Base-by-base conservation (phyloP, 2,888 invertebrate genomes). In the Lasioglossum marginatum region DNA sequence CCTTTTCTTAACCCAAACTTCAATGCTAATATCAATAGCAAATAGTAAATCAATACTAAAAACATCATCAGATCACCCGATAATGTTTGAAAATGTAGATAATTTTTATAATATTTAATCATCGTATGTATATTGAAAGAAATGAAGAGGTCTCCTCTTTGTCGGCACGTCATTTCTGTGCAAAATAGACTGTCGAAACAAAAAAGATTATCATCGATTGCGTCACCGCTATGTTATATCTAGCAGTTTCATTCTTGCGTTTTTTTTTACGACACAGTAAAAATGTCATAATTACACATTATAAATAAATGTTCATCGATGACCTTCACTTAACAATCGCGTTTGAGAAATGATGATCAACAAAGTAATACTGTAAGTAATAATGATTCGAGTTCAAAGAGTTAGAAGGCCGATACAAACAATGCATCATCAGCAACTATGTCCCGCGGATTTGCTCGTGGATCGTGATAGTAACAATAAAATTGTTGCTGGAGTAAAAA, bases 231-330 rank as follows among this genome's bases (percentile, higher is more conserved):
- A 2, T n/a, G 10, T 52, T 52, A 10, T 4, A 52, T 52, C 52
- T 52, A n/a, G 52, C 52, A 8, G 52, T 52, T 52, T 52, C 8
- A 10, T 52, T 52, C 10, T 23, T 23, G 23, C 23, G 23, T 52
- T 23, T 52, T 23, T 52, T 52, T 52, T 52, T n/a, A 8, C 8
- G 23, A 52, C 23, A 52, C 52, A 6, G 52, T 52, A 52, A 52
- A 52, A n/a, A 23, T 52, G 27, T 60, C 60, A 60, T 40, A 60
- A 75, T 63, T 60, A 27, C 60, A 31, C n/a, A 43, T 63, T 63
- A 63, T 76, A 76, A 76, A 76, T 76, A 63, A 16, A 60, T n/a
- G 37, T 37, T 76, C 12, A n/a, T 43, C 76, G 76, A 66, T 34
- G 76, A 76, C 43, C 63, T 76, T 45, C 34, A 31, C 63, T 31